Base-by-base conservation (phyloP, 1,140 invertebrate species). In the Thaumetopoea pityocampa region DNA sequence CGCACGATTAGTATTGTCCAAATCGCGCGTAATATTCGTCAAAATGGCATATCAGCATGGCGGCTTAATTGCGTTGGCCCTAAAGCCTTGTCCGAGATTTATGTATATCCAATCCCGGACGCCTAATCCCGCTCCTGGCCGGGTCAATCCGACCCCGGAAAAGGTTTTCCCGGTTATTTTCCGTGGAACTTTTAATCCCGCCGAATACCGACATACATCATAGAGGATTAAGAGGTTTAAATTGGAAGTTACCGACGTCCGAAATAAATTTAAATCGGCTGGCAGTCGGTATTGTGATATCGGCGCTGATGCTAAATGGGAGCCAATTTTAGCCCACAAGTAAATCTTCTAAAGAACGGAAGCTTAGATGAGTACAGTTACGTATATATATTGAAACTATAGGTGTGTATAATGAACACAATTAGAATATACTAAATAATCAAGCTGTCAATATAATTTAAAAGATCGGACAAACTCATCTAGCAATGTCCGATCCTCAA, bases 141-240 rank as follows among this genome's bases (percentile, higher is more conserved):
- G 77, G 79, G 79, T 84, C 79, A 78, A 78, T 78, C 72, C 71
- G 71, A 66, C 72, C 76, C 77, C 73, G 77, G 79, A 76, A 80
- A 83, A 84, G 79, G 79, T 84, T 84, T 83, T 84, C 79, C 77
- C 73, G 77, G 77, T 84, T 84, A 84, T 84, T 84, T 84, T 84
- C 80, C 80, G 71, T 81, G 72, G 76, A 84, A 84, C 80, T 84
- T 81, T 84, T 84, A 84, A 80, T 84, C 80, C 77, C 37, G 65
- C 80, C 67, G 80, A 81, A 84, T 84, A 84, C 80, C 80, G 73
- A 84, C 73, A 80, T 84, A 81, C 78, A 84, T 84, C 80, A 84
- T 84, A 81, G 77, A 70, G 80, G 80, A 84, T 84, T 84, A 81
- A 81, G 77, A 80, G 80, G 77, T 82, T 84, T 84, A 84, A 84